Evolutionary conservation across 2,113 vertebrate genomes (phyloP).

Genomic region (Megaptera novaeangliae): DNA sequence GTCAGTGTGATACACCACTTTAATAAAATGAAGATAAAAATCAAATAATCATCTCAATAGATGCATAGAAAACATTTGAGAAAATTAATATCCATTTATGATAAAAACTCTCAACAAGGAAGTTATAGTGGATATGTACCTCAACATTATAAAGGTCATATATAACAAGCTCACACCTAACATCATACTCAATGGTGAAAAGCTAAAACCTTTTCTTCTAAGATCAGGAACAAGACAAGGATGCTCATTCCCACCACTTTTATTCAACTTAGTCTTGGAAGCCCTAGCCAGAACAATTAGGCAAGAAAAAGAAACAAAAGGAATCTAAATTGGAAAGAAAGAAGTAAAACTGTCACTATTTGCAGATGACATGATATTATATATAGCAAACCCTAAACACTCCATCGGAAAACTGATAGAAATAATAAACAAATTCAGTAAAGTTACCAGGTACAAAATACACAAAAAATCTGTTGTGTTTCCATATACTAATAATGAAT

Average conservation of each 20-base stretch:
- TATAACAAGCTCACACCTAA: not conserved
- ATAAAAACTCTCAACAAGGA: not conserved
- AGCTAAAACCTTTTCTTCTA: not conserved
- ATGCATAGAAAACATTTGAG: not conserved
- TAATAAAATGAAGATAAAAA: not conserved
- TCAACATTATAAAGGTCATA: not conserved
- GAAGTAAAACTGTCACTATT: not conserved
- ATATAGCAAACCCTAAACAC: not conserved
- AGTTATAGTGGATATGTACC: not conserved
- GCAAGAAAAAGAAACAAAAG: not conserved
- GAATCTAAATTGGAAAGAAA: not conserved
- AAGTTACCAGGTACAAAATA: not conserved
- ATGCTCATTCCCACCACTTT: not conserved
- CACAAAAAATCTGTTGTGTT: not conserved
- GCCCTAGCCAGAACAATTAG: not conserved
- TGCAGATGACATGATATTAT: not conserved
- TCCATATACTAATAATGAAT: not conserved
- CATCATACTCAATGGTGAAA: not conserved
- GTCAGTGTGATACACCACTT: not conserved
- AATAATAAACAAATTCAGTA: not conserved
- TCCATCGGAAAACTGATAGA: not conserved
- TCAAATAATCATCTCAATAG: not conserved
- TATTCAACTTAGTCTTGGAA: not conserved
- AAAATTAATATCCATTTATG: not conserved
- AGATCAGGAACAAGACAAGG: not conserved